Conservation (phyloP, 2,113 vertebrate species). For the Oreochromis tanganicae region DNA sequence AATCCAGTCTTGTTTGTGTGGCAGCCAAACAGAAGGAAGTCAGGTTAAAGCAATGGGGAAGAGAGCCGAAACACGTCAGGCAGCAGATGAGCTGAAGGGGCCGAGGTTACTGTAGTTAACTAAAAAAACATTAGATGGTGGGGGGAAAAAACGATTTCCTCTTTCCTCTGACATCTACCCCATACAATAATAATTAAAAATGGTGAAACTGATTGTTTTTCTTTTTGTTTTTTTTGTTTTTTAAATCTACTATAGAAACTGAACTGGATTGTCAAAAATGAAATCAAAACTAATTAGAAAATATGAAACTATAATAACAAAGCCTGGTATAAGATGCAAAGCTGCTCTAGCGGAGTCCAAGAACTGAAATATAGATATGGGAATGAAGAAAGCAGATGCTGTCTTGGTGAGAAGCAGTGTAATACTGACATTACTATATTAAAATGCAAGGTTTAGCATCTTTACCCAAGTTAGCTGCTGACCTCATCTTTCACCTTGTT, state of each 20-base stretch:
- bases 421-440: not conserved
- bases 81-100: not conserved
- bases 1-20: not conserved
- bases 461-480: not conserved
- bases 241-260: not conserved
- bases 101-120: not conserved
- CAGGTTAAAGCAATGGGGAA: not conserved
- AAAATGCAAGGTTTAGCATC: not conserved
- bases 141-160: rapidly evolving
- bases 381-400: not conserved
- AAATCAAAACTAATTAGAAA: not conserved
- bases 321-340: not conserved
- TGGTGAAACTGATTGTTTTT: not conserved
- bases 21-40: no score
- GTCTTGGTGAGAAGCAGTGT: not conserved
- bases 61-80: not conserved
- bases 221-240: rapidly evolving
- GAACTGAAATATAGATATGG: not conserved
- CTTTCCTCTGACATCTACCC: not conserved
- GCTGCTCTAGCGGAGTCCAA: not conserved
- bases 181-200: not conserved
- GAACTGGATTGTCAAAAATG: not conserved
- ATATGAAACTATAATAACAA: not conserved
- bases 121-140: not conserved
- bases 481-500: not conserved